Base-by-base conservation (phyloP, 92 coral and sea anemone genomes). In the Umimayanthus chanpuru region DNA sequence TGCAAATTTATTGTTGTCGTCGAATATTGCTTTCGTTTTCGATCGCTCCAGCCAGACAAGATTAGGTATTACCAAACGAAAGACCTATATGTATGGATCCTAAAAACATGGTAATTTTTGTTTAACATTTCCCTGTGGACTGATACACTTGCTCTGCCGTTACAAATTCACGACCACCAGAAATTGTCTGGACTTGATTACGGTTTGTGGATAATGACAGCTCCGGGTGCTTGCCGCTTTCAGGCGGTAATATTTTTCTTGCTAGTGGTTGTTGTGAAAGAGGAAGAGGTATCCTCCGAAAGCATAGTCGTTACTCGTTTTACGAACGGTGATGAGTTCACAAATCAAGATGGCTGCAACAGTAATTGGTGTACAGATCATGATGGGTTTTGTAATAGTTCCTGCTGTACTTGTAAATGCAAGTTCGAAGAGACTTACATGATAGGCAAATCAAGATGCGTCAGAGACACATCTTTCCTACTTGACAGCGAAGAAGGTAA, bases 331-430 rank as follows among this genome's bases (percentile, higher is more conserved):
- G 87, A 83, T 23, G 78, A 83, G 44, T 83, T 83, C 36, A 15
- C 77, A 9, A 83, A 83, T 26, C 87, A 75, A 75, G 26, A 6
- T 20, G 14, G 11, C 49, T 75, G 74, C n/a, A 38, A 28, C 15
- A 83, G 78, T 66, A 30, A 70, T 1, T 83, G 87, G 87, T 83
- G 87, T 70, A 41, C 87, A 20, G 5, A 26, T 9, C 87, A 29
- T 4, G 67, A 41, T 15, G 87, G 79, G 0, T 49, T 16, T 47
- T 83, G 78, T 26, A 16, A 3, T 36, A 44, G n/a, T 29, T 53
- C 39, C 3, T 83, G 87, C 38, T 70, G 87, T 47, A 44, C 6
- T 9, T 83, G 87, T 23, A 70, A 83, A 39, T 83, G 87, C 26
- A 32, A 14, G 14, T 70, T 14, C 26, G 78, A 9, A 16, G 40